Base-by-base conservation (phyloP, 2,797 vertebrate species). In the Tadarida brasiliensis region DNA sequence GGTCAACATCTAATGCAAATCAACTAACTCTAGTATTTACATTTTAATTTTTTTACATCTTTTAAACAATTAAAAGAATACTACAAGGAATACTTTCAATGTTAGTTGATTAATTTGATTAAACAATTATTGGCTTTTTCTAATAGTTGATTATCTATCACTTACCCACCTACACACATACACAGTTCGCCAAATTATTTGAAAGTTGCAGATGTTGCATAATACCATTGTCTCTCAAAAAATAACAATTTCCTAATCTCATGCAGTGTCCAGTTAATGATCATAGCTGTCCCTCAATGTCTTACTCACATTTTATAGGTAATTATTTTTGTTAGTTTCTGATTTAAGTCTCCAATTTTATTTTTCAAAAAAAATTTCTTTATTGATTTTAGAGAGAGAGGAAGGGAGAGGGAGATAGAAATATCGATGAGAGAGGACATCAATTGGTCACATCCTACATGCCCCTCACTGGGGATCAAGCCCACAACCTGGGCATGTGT, bases 251-350 rank as follows among this genome's bases (percentile, higher is more conserved):
- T 74, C 30, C 39, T 65, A 26, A 76, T 44, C 26, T 77, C 19
- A 77, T 33, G 24, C 68, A 70, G 74, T 3, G 2, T 63, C 14
- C 7, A 70, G 11, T 54, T 35, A 19, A 47, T 47, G 77, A 93
- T 90, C 17, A 82, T 24, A 30, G 17, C 17, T 80, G 7, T 67
- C 7, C 28, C 22, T 7, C 16, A 83, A 70, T 61, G 10, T 63
- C 49, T 92, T 73, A 57, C 0, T 11, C 11, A 85, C 28, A 81
- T 51, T 56, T 19, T 39, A 33, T 33, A 85, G 12, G 15, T 56
- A 24, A 88, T 74, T 65, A 76, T 81, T 87, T 68, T 47, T 76
- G 90, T 90, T 67, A 49, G 6, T 80, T 94, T 95, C 30, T 85
- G 49, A 2, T 71, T 70, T 71, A 82, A 59, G 6, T 22, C 11